Base-by-base conservation (phyloP, 1,140 invertebrate species). In the Colletes gigas region DNA sequence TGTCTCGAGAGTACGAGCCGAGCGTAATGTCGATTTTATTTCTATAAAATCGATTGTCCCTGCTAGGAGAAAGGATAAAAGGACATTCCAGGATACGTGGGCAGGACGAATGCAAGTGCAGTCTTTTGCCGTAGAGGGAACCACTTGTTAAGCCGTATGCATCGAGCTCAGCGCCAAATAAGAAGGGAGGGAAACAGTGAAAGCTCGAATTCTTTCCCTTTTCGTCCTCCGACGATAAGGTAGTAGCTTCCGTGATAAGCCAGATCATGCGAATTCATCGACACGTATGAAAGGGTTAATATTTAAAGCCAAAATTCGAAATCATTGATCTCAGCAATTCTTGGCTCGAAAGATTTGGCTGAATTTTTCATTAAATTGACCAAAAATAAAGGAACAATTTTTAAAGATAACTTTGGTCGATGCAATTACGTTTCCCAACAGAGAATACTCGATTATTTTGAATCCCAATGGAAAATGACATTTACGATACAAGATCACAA, bases 81-180 rank as follows among this genome's bases (percentile, higher is more conserved):
- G 77, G 73, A 85, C 67, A 73, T 79, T 79, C 78, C 81, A 84
- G 81, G 84, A 83, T 67, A 72, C 76, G 74, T 55, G 19, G 41
- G 15, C 8, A 81, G 69, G 50, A 71, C 60, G 65, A 84, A 78
- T 15, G 76, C 44, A 54, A 87, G 88, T 92, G 87, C 79, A 0
- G 9, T 57, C 73, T 72, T 82, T 41, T 7, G 73, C 67, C 88
- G 55, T 59, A 81, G 91, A 89, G 87, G 91, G 91, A 89, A 90
- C 87, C 92, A 93, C 84, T 47, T 89, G 69, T 82, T 83, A 75
- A 92, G 88, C 86, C 8, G 5, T 54, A 6, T 9, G 12, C 44
- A 17, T 71, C 78, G 89, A 88, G 86, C 78, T 89, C 89, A 91
- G 92, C 92, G 91, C 90, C 92, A 89, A 80, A 88, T 82, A 74